These are phyloP conservation scores for Istiophorus platypterus DNA, from an alignment of 2,113 vertebrate species.

Conservation along the genomic window DNA sequence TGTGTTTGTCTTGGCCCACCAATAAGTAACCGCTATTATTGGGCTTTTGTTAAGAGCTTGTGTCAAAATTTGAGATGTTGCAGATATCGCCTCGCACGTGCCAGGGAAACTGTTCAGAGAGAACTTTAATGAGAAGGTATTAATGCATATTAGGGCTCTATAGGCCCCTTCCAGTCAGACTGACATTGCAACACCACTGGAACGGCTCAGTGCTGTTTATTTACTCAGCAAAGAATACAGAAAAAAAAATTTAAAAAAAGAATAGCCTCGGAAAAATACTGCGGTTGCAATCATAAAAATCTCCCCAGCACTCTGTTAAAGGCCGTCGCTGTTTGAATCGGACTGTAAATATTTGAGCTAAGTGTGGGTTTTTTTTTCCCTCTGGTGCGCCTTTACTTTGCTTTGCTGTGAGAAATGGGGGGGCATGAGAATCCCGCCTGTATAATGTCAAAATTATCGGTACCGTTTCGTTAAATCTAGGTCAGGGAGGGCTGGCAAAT, in stretches of 20 bases:
- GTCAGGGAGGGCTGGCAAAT: constrained; percentile 24
- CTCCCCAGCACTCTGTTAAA: constrained; percentile 12
- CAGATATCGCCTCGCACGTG: constrained; percentile 49
- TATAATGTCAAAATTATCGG: constrained; percentile 13
- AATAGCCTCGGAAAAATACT: constrained; percentile 45
- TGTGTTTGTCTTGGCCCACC: constrained; percentile 63
- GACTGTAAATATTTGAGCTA: constrained; percentile 71
- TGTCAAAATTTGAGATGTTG: constrained; percentile 52
- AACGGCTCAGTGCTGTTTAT: background rate
- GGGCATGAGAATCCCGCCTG: constrained; percentile 3
- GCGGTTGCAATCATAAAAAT: constrained; percentile 41
- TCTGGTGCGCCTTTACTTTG: constrained; percentile 32
- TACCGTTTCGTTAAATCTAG: constrained; percentile 33
- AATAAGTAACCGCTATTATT: constrained; percentile 7
- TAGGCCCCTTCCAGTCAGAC: constrained; percentile 26
- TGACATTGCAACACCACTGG: constrained; percentile 26
- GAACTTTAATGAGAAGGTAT: constrained; percentile 46
- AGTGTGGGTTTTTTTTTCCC: constrained; percentile 30
- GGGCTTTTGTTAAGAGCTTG: constrained; percentile 41
- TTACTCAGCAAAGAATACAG: constrained; percentile 36
- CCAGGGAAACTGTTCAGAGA: constrained; percentile 57
- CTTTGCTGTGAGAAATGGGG: constrained; percentile 25
- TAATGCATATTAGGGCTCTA: constrained; percentile 24
- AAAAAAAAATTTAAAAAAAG: constrained; percentile 7
- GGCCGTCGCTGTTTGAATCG: constrained; percentile 35